Conservation (phyloP, 64 coral and sea anemone genomes). For the Acropora yongei region DNA sequence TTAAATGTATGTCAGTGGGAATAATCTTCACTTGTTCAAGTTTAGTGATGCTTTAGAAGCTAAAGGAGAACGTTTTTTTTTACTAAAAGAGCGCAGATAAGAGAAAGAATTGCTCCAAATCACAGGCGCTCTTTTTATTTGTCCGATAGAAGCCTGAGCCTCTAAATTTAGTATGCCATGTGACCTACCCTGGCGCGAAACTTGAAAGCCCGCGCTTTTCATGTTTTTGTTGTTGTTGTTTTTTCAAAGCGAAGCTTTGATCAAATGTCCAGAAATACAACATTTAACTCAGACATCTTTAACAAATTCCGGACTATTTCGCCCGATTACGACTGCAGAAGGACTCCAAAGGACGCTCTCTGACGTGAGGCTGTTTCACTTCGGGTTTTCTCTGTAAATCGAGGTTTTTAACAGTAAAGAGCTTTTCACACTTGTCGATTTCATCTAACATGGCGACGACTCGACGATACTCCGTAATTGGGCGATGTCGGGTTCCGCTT, state of each 20-base stretch:
- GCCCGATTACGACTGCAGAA: not conserved
- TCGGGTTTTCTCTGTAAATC: not conserved
- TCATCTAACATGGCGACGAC: conserved; percentile 64
- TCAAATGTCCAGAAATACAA: not conserved
- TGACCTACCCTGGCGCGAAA: conserved; percentile 73
- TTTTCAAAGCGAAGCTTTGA: not conserved
- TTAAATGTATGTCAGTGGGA: not conserved
- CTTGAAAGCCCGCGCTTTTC: conserved; percentile 78
- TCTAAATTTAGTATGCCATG: conserved; percentile 11
- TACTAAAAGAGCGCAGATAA: no score
- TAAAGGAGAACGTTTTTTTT: not conserved
- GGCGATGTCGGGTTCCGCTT: conserved; percentile 41
- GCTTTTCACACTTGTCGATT: not conserved
- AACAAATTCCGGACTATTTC: no score
- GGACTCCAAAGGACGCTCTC: not conserved
- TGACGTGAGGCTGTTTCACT: not conserved
- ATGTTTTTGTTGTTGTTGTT: not conserved
- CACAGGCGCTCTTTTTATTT: not conserved
- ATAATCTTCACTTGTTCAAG: not conserved
- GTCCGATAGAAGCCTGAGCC: conserved; percentile 4
- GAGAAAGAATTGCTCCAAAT: no score
- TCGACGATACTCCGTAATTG: conserved; percentile 19
- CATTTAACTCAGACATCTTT: not conserved
- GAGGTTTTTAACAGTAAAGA: not conserved
- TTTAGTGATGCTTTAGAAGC: not conserved